Evolutionary conservation across 2,113 vertebrate species (phyloP).

Genomic region (Geococcyx californianus): DNA sequence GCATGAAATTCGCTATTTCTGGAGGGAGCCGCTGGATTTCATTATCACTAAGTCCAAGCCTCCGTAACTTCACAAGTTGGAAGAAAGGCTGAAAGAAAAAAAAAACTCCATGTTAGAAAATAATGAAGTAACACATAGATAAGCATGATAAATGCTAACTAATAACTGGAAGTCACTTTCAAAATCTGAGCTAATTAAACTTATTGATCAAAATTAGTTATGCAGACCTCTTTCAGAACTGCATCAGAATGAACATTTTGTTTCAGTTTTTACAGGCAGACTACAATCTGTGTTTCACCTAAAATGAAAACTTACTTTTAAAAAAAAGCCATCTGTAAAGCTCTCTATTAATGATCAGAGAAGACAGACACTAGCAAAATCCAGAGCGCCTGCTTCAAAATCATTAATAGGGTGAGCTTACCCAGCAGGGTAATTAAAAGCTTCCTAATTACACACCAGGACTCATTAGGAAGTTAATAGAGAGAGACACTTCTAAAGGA

Average conservation of each 20-base stretch:
- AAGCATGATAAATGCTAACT: neutral
- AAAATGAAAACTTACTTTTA: neutral
- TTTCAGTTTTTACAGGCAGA: neutral
- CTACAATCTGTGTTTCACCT: neutral
- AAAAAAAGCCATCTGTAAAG: neutral
- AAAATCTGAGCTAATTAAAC: neutral
- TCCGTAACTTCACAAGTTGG: constrained; percentile 93
- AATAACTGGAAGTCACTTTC: neutral
- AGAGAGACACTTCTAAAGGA: neutral
- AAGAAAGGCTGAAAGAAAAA: constrained; percentile 91
- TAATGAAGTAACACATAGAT: neutral
- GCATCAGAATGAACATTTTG: neutral
- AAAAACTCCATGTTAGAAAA: constrained; percentile 13
- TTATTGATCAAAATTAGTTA: neutral
- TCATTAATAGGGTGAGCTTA: neutral
- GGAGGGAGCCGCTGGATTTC: constrained; percentile 95
- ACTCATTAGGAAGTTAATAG: constrained; percentile 19
- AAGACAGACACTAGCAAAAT: neutral
- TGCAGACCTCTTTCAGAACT: neutral
- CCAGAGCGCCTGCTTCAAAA: neutral
- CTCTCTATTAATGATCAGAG: neutral
- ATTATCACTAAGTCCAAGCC: constrained; percentile 97
- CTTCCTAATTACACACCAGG: constrained; percentile 4
- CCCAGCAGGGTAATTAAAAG: constrained; percentile 32
- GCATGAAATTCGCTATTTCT: constrained; percentile 97